A percentile compares a stretch with the other conserved stretches of the same genome.
Conservation (phyloP, 2,113 vertebrate species). For the Neodontobutis hainanensis region DNA sequence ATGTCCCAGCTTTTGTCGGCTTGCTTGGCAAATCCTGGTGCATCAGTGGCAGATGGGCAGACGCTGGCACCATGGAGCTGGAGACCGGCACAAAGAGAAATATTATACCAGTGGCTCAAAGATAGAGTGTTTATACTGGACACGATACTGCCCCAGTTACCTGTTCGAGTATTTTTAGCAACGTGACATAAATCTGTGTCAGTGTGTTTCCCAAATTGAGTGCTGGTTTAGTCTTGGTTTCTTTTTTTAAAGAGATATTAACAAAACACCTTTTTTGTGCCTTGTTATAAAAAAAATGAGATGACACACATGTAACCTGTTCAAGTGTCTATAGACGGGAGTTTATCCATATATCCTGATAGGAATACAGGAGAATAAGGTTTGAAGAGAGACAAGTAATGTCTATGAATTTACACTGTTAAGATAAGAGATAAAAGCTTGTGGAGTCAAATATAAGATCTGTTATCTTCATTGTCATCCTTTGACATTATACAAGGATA, state of each 20-base stretch:
- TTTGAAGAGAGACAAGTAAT: not conserved
- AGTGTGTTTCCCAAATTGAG: not conserved
- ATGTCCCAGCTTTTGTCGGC: conserved; percentile 59
- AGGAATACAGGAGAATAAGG: too few species aligned
- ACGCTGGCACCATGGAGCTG: conserved; percentile 34
- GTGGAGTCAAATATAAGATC: conserved; percentile 22
- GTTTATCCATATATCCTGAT: not conserved
- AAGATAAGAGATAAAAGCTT: conserved; percentile 11
- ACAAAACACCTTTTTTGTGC: not conserved
- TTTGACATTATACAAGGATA: conserved; percentile 15
- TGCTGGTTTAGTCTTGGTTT: not conserved
- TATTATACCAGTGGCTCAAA: conserved; percentile 25
- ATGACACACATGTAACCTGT: not conserved
- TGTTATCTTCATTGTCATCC: not conserved
- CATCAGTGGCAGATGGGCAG: conserved; percentile 61
- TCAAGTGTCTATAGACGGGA: not conserved
- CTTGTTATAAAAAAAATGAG: too few species aligned
- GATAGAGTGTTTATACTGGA: conserved; percentile 33
- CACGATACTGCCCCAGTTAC: conserved; percentile 42
- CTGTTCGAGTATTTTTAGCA: conserved; percentile 43
- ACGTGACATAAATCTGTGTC: conserved; percentile 2
- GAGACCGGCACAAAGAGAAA: conserved; percentile 34
- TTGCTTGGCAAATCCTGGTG: conserved; percentile 50
- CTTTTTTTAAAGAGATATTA: not conserved
- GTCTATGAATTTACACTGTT: conserved; percentile 15